Evolutionary conservation across 1,140 invertebrate genomes (phyloP).

Genomic region (Streblospio benedicti): DNA sequence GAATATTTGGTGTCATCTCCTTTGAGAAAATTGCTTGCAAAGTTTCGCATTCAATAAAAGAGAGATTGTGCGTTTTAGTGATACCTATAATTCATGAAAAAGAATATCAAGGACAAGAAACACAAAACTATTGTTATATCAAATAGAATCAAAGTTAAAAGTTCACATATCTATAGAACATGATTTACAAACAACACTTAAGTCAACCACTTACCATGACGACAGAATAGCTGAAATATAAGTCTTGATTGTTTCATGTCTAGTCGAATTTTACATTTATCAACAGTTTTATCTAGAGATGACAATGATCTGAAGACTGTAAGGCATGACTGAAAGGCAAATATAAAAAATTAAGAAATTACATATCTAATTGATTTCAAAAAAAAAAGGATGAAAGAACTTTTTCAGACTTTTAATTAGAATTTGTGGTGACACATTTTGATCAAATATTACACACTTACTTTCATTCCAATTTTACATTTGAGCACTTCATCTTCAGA

Average conservation of each 20-base stretch:
- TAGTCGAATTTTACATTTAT: conserved; percentile 61
- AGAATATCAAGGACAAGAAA: neutral
- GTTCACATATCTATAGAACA: neutral
- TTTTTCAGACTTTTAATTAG: too few relatives aligned
- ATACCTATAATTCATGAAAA: conserved; percentile 49
- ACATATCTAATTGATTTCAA: too few relatives aligned
- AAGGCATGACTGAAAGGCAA: conserved; percentile 48
- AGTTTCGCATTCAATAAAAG: conserved; percentile 67
- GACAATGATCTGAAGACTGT: conserved; percentile 54
- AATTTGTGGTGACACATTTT: too few relatives aligned
- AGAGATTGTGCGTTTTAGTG: conserved; percentile 63
- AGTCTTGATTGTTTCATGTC: conserved; percentile 57
- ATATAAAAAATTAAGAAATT: conserved; percentile 26
- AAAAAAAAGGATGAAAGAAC: too few relatives aligned
- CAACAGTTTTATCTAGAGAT: conserved; percentile 58
- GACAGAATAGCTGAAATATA: conserved; percentile 64
- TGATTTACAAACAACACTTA: neutral
- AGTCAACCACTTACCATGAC: conserved; percentile 51
- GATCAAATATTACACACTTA: too few relatives aligned
- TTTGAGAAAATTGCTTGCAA: conserved; percentile 56
- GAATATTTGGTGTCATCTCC: conserved; percentile 45
- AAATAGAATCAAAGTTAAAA: neutral
- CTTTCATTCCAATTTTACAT: conserved; percentile 53
- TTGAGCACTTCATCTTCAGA: conserved; percentile 31
- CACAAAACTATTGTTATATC: neutral